Evolutionary conservation across 2,113 vertebrate species (phyloP).

Genomic region (Thomomys bottae): DNA sequence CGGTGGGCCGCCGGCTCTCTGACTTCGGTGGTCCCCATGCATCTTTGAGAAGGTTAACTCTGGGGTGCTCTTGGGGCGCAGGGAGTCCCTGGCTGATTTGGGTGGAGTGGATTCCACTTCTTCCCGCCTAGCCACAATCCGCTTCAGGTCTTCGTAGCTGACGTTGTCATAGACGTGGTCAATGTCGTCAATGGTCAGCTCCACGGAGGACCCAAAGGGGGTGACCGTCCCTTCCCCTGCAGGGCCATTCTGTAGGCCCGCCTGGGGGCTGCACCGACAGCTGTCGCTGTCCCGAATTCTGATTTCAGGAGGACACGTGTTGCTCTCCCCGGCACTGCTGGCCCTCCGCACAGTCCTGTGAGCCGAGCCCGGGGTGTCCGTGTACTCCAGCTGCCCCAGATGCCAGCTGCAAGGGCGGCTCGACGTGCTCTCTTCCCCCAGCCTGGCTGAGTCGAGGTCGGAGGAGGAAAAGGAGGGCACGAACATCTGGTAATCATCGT

Average conservation of each 20-base stretch:
- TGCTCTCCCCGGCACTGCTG: slow-evolving; percentile 95
- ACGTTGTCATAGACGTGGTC: slow-evolving; percentile 99
- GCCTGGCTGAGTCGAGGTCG: slow-evolving; percentile 82
- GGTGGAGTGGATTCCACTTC: slow-evolving; percentile 77
- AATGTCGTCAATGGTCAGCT: slow-evolving; percentile 93
- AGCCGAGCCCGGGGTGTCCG: slow-evolving; percentile 80
- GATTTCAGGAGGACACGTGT: slow-evolving; percentile 46
- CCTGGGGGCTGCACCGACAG: slow-evolving; percentile 81
- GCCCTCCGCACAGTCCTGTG: slow-evolving; percentile 91
- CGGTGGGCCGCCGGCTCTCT: slow-evolving; percentile 50
- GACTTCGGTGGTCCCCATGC: slow-evolving; percentile 60
- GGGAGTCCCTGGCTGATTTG: slow-evolving; percentile 79
- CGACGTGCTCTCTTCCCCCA: slow-evolving; percentile 80
- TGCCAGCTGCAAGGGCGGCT: slow-evolving; percentile 97
- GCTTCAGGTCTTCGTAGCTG: slow-evolving; percentile 96
- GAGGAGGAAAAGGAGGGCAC: slow-evolving; percentile 88
- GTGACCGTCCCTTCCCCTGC: slow-evolving; percentile 34
- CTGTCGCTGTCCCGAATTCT: slow-evolving; percentile 77
- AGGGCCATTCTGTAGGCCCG: slow-evolving; percentile 81
- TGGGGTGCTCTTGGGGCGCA: slow-evolving; percentile 81
- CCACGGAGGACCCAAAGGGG: slow-evolving; percentile 87
- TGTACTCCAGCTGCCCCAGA: slow-evolving; percentile 85
- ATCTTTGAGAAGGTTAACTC: slow-evolving; percentile 78
- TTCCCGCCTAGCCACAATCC: slow-evolving; percentile 92
- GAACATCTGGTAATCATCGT: slow-evolving; percentile 98